These are phyloP conservation scores for Lamellibrachia luymesi DNA, from an alignment of 1,140 invertebrate species.

Conservation along the genomic window DNA sequence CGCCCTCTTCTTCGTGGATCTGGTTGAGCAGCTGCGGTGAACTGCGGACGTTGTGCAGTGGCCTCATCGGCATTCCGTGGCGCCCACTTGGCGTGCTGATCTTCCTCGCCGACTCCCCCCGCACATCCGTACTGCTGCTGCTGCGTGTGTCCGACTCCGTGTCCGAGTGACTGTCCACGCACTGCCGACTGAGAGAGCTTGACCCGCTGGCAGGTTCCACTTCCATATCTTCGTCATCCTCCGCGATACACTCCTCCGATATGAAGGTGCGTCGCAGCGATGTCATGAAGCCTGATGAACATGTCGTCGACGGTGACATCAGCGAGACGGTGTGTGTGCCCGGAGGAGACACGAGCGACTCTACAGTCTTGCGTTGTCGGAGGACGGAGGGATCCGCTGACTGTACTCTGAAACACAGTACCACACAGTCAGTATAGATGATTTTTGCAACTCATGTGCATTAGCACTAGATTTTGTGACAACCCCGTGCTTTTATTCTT, in stretches of 20 bases:
- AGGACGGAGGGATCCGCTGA: slow-evolving; percentile 2
- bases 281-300: not conserved
- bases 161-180: not conserved
- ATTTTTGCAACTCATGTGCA: too few species aligned
- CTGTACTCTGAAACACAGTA: not conserved
- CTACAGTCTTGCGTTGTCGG: not conserved
- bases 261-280: slow-evolving; percentile 45
- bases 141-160: slow-evolving; percentile 12
- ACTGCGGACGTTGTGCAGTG: slow-evolving; percentile 59
- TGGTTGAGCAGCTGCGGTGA: slow-evolving; percentile 68
- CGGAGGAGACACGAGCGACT: not conserved
- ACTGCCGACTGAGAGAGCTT: not conserved
- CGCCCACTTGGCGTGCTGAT: slow-evolving; percentile 18
- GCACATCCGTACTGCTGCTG: not conserved
- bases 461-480: too few species aligned
- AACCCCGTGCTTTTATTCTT: too few species aligned
- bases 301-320: not conserved
- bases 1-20: slow-evolving; percentile 72
- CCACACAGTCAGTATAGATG: not conserved
- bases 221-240: slow-evolving; percentile 37
- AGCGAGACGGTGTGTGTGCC: not conserved
- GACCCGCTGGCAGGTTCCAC: slow-evolving; percentile 26
- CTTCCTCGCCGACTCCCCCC: not conserved
- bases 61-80: slow-evolving; percentile 46
- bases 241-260: slow-evolving; percentile 46